Base-by-base conservation (phyloP, 2,888 invertebrate species). In the Sipha maydis region DNA sequence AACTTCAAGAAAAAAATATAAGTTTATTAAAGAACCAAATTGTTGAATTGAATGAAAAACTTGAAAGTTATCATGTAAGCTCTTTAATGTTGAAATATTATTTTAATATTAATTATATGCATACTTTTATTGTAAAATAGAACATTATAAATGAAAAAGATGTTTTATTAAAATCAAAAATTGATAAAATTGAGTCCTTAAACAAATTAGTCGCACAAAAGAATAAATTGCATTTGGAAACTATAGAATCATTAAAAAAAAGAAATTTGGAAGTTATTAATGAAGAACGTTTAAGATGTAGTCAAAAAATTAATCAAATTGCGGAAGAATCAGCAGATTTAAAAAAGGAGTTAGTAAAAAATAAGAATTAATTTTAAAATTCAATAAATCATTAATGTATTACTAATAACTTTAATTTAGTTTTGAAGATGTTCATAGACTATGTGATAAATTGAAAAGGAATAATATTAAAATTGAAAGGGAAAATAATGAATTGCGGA, bases 51-150 rank as follows among this genome's bases (percentile, higher is more conserved):
- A 92, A 93, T 61, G 92, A 93, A 83, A 95, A 95, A 92, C 92
- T 95, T 80, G 94, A 95, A 90, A 93, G 93, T 90, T 95, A 96
- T 92, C 96, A 96, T 91, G 95, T 88, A 76, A 82, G 80, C 61
- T 71, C 0, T 85, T 25, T 19, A 67, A 69, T 75, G 34, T 38
- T 38, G 3, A 61, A 76, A 31, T 38, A 28, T 31, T 73, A 5
- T 48, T 14, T 61, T 41, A 77, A 48, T n/a, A 61, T 76, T 56
- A 83, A 31, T 73, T 9, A 31, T 0, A 8, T n/a, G 31, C 4
- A 71, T 71, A 7, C 21, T 61, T 61, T 61, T 61, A 19, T 21
- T 61, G 61, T 61, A 3, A 38, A 67, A 78, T 78, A 85, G 85
- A 69, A 85, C 34, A 54, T 34, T 34, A 78, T 54, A 28, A 54